Evolutionary conservation across 30 jellyfish, hydroid and myxozoan genomes (phyloP).

Genomic region (Nemopilema nomurai): DNA sequence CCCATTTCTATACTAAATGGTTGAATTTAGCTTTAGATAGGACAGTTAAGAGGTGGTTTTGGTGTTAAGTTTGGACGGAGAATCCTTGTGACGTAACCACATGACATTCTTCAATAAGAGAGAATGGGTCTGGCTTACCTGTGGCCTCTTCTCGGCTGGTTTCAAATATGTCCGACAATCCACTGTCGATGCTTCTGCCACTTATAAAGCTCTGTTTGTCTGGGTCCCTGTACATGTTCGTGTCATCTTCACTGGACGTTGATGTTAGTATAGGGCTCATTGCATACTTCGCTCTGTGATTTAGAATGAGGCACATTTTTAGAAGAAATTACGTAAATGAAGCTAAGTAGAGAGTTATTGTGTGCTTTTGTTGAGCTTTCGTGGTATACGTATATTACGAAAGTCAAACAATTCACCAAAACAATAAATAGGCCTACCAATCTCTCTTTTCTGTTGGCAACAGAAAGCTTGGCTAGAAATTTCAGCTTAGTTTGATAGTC

Average conservation of each 20-base stretch:
- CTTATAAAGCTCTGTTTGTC: constrained; percentile 58
- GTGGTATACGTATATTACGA: not conserved
- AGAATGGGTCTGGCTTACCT: not conserved
- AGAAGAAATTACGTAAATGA: not conserved
- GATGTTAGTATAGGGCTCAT: constrained; percentile 44
- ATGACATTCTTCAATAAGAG: too few species aligned
- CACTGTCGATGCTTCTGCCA: constrained; percentile 65
- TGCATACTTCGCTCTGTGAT: constrained; percentile 15
- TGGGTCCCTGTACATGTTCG: constrained; percentile 34
- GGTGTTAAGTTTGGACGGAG: too few species aligned
- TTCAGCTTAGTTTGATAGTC: too few species aligned
- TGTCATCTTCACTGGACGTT: constrained; percentile 56
- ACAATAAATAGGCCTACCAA: too few species aligned
- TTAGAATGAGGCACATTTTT: not conserved
- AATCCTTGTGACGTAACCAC: too few species aligned
- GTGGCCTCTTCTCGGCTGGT: constrained; percentile 32
- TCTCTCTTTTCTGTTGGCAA: too few species aligned
- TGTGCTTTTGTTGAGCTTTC: not conserved
- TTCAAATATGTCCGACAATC: constrained; percentile 62
- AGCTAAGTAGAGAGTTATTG: not conserved
- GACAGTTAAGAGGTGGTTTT: too few species aligned
- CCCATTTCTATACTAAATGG: too few species aligned
- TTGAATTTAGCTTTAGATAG: too few species aligned
- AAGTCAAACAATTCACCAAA: too few species aligned
- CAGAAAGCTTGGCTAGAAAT: too few species aligned